Conservation (phyloP, 2,888 invertebrate genomes). For the Tipula confusa region DNA sequence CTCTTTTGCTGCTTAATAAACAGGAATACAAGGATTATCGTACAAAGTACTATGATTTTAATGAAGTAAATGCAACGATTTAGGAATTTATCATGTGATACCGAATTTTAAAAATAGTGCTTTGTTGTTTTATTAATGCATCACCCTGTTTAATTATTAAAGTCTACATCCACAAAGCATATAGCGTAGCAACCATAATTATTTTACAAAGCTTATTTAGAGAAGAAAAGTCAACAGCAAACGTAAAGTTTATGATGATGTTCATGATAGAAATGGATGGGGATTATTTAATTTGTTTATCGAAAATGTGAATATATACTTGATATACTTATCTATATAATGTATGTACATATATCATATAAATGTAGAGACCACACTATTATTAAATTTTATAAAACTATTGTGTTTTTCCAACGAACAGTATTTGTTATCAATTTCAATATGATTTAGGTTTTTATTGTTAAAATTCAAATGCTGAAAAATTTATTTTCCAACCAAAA, state of each 20-base stretch:
- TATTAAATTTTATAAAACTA: background rate
- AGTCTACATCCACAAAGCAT: background rate
- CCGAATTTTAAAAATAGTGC: too few relatives aligned
- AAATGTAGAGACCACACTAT: background rate
- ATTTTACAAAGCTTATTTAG: background rate
- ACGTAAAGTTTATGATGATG: background rate
- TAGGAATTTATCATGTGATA: too few relatives aligned
- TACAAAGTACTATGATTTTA: too few relatives aligned
- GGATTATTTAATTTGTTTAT: background rate
- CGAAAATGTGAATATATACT: background rate
- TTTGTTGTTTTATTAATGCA: too few relatives aligned
- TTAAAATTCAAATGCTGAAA: background rate
- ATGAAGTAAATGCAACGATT: too few relatives aligned
- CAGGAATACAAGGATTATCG: too few relatives aligned
- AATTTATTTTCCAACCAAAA: background rate
- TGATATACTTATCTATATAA: background rate
- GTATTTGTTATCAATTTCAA: background rate
- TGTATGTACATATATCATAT: background rate
- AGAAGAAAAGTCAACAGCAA: background rate
- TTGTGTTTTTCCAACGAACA: background rate
- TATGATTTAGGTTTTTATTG: background rate
- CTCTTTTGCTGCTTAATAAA: too few relatives aligned
- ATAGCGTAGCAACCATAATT: background rate
- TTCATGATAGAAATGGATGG: background rate
- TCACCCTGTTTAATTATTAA: too few relatives aligned